Evolutionary conservation across 2,113 vertebrate genomes (phyloP), one percentile per base, ranked within the genome.

Genomic region (Macaca fascicularis): DNA sequence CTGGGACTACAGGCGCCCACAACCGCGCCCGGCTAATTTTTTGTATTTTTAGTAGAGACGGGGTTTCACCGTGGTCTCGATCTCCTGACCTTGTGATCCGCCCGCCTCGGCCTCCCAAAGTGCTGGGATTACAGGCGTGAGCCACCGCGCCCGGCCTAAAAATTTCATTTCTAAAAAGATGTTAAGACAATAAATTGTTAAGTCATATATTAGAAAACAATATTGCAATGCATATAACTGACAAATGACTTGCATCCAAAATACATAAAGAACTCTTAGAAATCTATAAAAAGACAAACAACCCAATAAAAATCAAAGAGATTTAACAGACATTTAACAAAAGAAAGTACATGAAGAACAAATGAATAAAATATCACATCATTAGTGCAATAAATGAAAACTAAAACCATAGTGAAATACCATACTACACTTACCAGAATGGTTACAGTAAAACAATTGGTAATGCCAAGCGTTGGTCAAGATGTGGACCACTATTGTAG

Each of bases 401-500:
- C 50, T 27, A 72, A 67, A 23, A 40, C 27, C 32, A 35, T 8
- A 35, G 1, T 43, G 40, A 87, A 43, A 83, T 55, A 17, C 7
- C n/a, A 0, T 20, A 23, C 35, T 35, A 38, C 43, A 84, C 30
- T 20, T 23, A 50, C 32, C 32, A 52, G 55, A 20, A 40, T 48
- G 61, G 6, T 48, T 78, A 50, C 8, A 19, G 6, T 50, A 38
- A 23, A n/a, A 17, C 3, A 4, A 16, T 3, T 1, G 2, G 17
- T 6, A 6, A 52, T 2, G 4, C 5, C 50, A 45, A 70, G 17
- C 8, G 3, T 30, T 3, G 64, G 52, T 20, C 3, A 40, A 9
- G 25, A 25, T 1, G 2, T 9, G 10, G 25, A 23, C 16, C 2
- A 1, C 10, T 13, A 25, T 0, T 2, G 20, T 4, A 12, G 1